These are phyloP conservation scores for Lordiphosa clarofinis DNA, from an alignment of 1,140 invertebrate genomes.

Conservation along the genomic window DNA sequence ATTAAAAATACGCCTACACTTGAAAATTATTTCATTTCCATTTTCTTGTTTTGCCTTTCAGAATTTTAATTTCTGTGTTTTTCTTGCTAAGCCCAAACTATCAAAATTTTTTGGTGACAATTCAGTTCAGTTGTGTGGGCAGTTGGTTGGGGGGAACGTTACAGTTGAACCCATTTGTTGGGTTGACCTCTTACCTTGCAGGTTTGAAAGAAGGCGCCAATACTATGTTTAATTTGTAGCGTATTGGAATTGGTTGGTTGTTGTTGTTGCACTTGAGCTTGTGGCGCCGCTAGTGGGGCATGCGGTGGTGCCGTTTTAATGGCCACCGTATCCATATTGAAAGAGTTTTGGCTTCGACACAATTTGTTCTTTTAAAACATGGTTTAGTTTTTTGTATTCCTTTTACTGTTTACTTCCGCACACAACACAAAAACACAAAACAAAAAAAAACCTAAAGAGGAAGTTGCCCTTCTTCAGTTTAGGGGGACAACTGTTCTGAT, in stretches of 20 bases:
- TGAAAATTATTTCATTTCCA: too few relatives aligned
- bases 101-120: too few relatives aligned
- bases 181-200: conserved; percentile 72
- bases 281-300: conserved; percentile 55
- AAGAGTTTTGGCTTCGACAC: conserved; percentile 14
- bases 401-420: conserved; percentile 35
- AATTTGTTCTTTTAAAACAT: conserved; percentile 16
- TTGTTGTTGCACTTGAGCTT: conserved; percentile 30
- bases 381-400: conserved; percentile 7
- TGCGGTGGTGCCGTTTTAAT: conserved; percentile 74
- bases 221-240: conserved; percentile 60
- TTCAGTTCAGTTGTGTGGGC: too few relatives aligned
- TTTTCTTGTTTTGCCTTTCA: too few relatives aligned
- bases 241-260: conserved; percentile 32
- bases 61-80: too few relatives aligned
- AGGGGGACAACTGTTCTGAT: conserved; percentile 11
- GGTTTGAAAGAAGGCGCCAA: conserved; percentile 79
- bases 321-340: conserved; percentile 70
- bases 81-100: too few relatives aligned
- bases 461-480: conserved; percentile 29
- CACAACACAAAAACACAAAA: background rate
- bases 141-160: background rate
- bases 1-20: too few relatives aligned
- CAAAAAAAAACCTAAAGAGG: conserved; percentile 23
- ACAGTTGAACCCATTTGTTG: conserved; percentile 31